A percentile compares a stretch with the other conserved stretches of the same genome.
Evolutionary conservation across 2,797 vertebrate species (phyloP).

Genomic region (Sebastes cheni): DNA sequence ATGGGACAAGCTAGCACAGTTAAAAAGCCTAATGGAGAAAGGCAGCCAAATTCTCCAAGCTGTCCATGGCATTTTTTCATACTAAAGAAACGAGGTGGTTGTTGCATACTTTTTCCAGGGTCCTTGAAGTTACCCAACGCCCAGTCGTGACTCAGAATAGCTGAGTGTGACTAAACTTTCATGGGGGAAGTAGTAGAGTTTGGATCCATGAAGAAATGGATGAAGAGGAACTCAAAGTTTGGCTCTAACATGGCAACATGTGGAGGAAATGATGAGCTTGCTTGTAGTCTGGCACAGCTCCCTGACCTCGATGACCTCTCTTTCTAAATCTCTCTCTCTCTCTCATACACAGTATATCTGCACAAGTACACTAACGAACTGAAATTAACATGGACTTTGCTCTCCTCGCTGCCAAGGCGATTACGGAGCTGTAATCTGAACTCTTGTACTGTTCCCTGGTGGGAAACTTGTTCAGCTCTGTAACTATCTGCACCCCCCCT

Average conservation of each 20-base stretch:
- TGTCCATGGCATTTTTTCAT: not conserved
- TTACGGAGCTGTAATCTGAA: constrained; percentile 65
- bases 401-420: constrained; percentile 36
- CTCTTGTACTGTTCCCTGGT: constrained; percentile 45
- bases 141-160: constrained; percentile 25
- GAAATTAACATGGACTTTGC: constrained; percentile 55
- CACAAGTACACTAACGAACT: not conserved
- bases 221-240: constrained; percentile 20
- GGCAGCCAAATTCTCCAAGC: not conserved
- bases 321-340: not conserved
- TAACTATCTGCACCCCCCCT: not conserved
- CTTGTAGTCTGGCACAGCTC: not conserved
- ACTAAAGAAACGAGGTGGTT: not conserved
- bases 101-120: constrained; percentile 17
- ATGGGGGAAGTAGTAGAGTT: not conserved
- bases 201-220: not conserved
- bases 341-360: not conserved
- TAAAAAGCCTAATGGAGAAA: not conserved
- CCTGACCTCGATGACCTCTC: not conserved
- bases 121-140: not conserved
- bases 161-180: constrained; percentile 29
- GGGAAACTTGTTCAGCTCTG: constrained; percentile 54
- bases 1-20: not conserved
- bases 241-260: not conserved
- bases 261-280: constrained; percentile 18